Evolutionary conservation across 2,797 vertebrate species (phyloP), one percentile per base, ranked within the genome.

Genomic region (Lagodon rhomboides): DNA sequence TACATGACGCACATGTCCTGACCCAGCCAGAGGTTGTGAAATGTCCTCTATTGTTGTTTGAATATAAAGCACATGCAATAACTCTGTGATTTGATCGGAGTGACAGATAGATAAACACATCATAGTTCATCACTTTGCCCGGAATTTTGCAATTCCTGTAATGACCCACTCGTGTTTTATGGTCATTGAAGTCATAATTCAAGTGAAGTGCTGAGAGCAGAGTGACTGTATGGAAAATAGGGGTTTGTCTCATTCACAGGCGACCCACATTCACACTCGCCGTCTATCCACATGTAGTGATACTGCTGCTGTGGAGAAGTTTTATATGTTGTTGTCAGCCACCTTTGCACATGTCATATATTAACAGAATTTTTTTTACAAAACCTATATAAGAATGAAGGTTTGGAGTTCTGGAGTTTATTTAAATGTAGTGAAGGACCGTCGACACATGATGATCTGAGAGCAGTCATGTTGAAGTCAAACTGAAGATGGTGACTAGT

Each of bases 21-120:
- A 56, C 73, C 72, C 63, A 34, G n/a, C 23, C 12, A 27, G 61
- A 30, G 11, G 50, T 83, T 88, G 73, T 79, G 85, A 87, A 90
- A 90, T 71, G 43, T 59, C 68, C 74, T 62, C 25, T 75, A 13
- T 82, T 80, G 68, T 76, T 50, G 23, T 77, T 78, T 18, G 55
- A 7, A 70, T 69, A 44, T 58, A 51, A 65, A 56, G 23, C 43
- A 34, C 47, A 38, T 55, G 30, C 68, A 53, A n/a, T 18, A 64
- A 50, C 16, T 68, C 74, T 25, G n/a, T 61, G 64, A 78, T 81
- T 46, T 74, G 53, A 75, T 79, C 12, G 0, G 68, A 64, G 58
- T 18, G 22, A 67, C 43, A 85, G 68, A 84, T 77, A 72, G 27
- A 34, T 41, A n/a, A 68, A 5, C 34, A 38, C 44, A 60, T 43